These are phyloP conservation scores for Malaclemys terrapin DNA, from an alignment of 2,113 vertebrate genomes.

Conservation along the genomic window DNA sequence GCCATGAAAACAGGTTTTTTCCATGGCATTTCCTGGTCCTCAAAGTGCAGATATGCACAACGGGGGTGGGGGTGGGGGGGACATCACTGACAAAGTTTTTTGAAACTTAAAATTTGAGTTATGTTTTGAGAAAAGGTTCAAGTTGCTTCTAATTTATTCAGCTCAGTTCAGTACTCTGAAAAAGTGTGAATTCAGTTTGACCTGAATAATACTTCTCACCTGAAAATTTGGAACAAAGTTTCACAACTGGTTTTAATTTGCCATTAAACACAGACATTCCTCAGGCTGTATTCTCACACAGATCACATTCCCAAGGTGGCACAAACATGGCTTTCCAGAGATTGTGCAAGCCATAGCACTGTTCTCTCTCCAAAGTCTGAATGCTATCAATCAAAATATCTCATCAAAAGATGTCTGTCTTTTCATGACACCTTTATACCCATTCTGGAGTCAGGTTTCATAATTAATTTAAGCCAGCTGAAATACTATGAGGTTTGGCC, in stretches of 20 bases:
- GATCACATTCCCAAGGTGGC: conserved; percentile 31
- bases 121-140: neutral
- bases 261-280: neutral
- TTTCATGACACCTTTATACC: neutral
- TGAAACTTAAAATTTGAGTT: neutral
- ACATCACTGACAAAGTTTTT: neutral
- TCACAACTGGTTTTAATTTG: neutral
- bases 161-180: neutral
- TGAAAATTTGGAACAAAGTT: neutral
- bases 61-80: neutral
- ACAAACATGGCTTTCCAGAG: conserved; percentile 3
- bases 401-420: neutral
- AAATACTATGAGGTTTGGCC: neutral
- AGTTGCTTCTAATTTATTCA: neutral
- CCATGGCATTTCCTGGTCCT: neutral
- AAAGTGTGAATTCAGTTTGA: neutral
- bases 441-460: neutral
- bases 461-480: neutral
- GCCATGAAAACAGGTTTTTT: neutral
- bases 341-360: conserved; percentile 12
- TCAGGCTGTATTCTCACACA: neutral
- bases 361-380: neutral
- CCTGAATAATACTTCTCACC: neutral
- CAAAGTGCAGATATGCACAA: neutral
- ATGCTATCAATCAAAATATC: neutral